These are phyloP conservation scores for Crotalus helleri DNA, from an alignment of 2,113 vertebrate species.

Conservation along the genomic window DNA sequence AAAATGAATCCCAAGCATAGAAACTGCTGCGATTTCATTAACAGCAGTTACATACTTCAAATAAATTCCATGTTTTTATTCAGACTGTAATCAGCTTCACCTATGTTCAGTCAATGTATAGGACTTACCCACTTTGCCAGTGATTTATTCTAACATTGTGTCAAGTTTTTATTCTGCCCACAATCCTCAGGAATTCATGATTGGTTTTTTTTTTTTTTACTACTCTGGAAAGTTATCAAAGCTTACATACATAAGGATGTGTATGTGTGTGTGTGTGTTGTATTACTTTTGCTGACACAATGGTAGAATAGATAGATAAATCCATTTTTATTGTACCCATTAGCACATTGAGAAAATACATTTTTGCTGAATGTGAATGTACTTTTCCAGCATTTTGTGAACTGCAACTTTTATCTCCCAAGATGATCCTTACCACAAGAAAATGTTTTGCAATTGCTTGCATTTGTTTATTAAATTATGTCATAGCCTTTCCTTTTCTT, in stretches of 20 bases:
- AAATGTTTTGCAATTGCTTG: background rate
- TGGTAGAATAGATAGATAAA: background rate
- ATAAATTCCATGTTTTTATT: background rate
- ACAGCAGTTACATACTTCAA: background rate
- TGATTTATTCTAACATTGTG: background rate
- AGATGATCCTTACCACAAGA: background rate
- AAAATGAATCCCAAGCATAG: background rate
- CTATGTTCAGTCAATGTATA: background rate
- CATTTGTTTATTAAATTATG: conserved; percentile 1
- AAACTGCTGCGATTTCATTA: background rate
- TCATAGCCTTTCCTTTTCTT: background rate
- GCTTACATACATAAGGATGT: background rate
- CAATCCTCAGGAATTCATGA: background rate
- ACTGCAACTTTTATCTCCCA: background rate
- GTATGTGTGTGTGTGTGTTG: background rate
- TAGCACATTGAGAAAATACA: background rate
- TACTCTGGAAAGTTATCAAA: background rate
- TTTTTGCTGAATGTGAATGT: background rate
- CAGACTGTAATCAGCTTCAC: background rate
- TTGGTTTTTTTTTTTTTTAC: background rate
- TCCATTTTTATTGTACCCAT: background rate
- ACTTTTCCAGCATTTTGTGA: background rate
- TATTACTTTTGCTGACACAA: background rate
- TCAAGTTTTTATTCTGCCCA: background rate
- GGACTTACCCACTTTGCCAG: background rate